These are phyloP conservation scores for Drosophila mojavensis DNA, from an alignment of 1,140 invertebrate genomes.

Conservation along the genomic window DNA sequence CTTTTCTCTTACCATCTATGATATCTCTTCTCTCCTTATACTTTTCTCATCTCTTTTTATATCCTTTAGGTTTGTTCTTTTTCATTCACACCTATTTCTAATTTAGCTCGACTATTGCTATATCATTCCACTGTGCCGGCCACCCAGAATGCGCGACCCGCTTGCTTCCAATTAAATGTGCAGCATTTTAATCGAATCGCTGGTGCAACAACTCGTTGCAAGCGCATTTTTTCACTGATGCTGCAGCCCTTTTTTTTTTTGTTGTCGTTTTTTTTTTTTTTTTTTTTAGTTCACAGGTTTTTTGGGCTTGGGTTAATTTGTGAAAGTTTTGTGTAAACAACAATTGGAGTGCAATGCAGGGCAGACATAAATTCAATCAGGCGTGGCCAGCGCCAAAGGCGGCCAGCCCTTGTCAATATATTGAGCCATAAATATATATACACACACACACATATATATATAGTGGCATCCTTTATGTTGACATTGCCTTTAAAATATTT, in stretches of 20 bases:
- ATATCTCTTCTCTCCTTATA: too few relatives aligned
- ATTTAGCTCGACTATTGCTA: too few relatives aligned
- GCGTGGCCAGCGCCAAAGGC: conserved; percentile 56
- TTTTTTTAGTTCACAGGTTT: conserved; percentile 53
- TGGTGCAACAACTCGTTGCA: conserved; percentile 42
- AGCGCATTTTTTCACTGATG: neutral
- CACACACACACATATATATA: neutral
- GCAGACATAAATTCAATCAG: conserved; percentile 79
- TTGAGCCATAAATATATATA: conserved; percentile 39
- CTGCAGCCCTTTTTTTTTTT: neutral
- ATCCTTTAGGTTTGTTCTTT: too few relatives aligned
- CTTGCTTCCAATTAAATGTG: conserved; percentile 75
- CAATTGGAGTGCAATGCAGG: conserved; percentile 59
- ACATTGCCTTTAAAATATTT: conserved; percentile 78
- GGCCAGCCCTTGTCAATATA: conserved; percentile 68
- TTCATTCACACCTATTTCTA: too few relatives aligned
- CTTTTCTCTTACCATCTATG: too few relatives aligned
- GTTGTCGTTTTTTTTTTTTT: conserved; percentile 2
- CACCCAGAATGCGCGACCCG: conserved; percentile 75
- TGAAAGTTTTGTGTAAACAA: conserved; percentile 82
- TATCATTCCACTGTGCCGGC: conserved; percentile 42
- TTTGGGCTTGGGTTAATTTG: conserved; percentile 67
- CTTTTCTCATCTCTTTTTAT: too few relatives aligned
- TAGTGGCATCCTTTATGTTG: conserved; percentile 43
- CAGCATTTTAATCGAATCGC: conserved; percentile 77